Conservation (phyloP, 2,113 vertebrate species). For the Cygnus buccinator region DNA sequence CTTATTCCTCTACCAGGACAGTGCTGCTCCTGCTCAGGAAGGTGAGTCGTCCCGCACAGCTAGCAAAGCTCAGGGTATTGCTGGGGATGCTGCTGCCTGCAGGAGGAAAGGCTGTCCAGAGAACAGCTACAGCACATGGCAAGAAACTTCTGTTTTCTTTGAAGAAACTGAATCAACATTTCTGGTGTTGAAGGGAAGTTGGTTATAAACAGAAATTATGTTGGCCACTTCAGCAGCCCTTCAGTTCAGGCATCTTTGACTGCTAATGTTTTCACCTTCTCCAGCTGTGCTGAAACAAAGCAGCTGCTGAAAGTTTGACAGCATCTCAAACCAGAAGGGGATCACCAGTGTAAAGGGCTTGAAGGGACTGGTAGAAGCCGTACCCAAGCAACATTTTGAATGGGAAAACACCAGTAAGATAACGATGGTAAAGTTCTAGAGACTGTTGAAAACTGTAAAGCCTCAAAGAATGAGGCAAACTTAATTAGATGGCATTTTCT, state of each 20-base stretch:
- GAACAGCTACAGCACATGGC: not conserved
- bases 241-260: not conserved
- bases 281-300: not conserved
- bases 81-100: not conserved
- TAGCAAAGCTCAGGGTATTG: not conserved
- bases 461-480: not conserved
- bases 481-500: not conserved
- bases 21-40: not conserved
- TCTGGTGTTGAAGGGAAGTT: not conserved
- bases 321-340: not conserved
- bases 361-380: not conserved
- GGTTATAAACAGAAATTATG: not conserved
- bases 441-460: not conserved
- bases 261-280: not conserved
- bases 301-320: not conserved
- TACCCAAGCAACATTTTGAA: fast-evolving
- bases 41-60: not conserved
- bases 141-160: not conserved
- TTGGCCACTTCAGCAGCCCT: not conserved
- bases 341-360: not conserved
- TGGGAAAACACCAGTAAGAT: not conserved
- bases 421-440: not conserved
- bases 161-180: not conserved
- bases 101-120: not conserved
- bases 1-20: not conserved